Evolutionary conservation across 2,888 invertebrate genomes (phyloP).

Genomic region (Patella pellucida): DNA sequence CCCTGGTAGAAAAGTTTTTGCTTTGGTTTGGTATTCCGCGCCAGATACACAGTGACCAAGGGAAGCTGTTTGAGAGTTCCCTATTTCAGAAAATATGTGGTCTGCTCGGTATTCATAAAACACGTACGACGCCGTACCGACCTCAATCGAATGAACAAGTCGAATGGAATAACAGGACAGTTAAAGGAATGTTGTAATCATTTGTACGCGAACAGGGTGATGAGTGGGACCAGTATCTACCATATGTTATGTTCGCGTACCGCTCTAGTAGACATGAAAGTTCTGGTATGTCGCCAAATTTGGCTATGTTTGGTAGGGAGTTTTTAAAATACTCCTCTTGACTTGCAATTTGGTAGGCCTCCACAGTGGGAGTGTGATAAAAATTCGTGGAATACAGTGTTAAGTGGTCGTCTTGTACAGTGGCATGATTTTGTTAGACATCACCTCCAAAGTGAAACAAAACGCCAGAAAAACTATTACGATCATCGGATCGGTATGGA

Average conservation of each 20-base stretch:
- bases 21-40: conserved; percentile 5
- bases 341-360: not conserved
- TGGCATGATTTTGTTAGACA: not conserved
- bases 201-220: not conserved
- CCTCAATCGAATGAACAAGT: not conserved
- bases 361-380: not conserved
- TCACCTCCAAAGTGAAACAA: not conserved
- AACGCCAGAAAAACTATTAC: conserved; percentile 6
- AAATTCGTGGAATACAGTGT: not conserved
- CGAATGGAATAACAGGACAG: not conserved
- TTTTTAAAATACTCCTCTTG: not conserved
- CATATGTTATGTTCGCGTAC: not conserved
- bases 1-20: conserved; percentile 26
- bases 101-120: conserved; percentile 4
- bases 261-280: not conserved
- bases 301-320: conserved; percentile 1
- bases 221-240: not conserved
- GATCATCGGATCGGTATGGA: not conserved
- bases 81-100: not conserved
- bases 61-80: conserved; percentile 1
- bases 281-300: conserved; percentile 1
- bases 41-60: not conserved
- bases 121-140: not conserved
- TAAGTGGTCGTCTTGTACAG: not conserved
- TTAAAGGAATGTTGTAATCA: conserved; percentile 6